These are phyloP conservation scores for Lampris megalopsis DNA, from an alignment of 2,113 vertebrate genomes.

Conservation along the genomic window DNA sequence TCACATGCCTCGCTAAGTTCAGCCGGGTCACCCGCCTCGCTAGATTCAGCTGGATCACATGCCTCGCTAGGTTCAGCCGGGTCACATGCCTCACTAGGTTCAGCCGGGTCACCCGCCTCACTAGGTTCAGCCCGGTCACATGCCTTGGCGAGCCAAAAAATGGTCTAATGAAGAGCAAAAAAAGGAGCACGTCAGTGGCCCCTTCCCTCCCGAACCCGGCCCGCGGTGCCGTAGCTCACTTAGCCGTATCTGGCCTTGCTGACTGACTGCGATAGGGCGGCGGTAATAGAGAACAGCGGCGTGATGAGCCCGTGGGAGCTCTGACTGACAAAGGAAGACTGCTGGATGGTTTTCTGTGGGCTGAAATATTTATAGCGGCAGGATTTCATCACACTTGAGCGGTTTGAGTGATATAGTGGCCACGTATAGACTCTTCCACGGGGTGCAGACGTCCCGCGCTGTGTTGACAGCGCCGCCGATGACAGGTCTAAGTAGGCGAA, in stretches of 20 bases:
- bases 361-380: conserved; percentile 68
- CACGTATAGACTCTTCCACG: conserved; percentile 51
- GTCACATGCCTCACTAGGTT: too few relatives aligned
- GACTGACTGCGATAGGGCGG: conserved; percentile 55
- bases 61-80: too few relatives aligned
- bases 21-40: too few relatives aligned
- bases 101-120: too few relatives aligned
- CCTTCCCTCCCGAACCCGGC: conserved; percentile 49
- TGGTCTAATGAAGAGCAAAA: conserved; percentile 75
- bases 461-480: neutral
- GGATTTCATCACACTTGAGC: conserved; percentile 60
- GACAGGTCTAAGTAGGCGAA: conserved; percentile 32
- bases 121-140: too few relatives aligned
- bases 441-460: conserved; percentile 22
- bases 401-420: conserved; percentile 61
- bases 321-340: conserved; percentile 66
- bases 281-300: conserved; percentile 68
- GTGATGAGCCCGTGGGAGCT: conserved; percentile 65
- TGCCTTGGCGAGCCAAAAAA: conserved; percentile 73
- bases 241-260: conserved; percentile 50
- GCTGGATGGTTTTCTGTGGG: conserved; percentile 63
- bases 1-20: too few relatives aligned
- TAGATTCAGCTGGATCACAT: too few relatives aligned
- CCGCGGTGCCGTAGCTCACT: conserved; percentile 58
- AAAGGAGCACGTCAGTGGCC: conserved; percentile 62